phyloP scores from a whole-genome alignment of 2,888 invertebrate genomes.

The Helleia helle region DNA sequence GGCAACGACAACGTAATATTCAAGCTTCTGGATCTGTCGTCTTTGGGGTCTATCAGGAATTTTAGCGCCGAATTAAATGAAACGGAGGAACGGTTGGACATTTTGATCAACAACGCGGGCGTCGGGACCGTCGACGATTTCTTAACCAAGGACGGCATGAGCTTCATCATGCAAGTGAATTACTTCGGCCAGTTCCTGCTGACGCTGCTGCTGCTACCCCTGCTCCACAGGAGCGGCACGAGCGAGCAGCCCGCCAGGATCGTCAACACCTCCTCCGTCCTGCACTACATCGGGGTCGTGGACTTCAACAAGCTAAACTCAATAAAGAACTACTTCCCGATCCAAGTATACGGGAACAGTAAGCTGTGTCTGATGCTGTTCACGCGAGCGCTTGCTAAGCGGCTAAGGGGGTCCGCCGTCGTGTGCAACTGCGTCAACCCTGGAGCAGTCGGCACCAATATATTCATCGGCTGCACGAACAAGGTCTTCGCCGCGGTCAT shows the following conservation, averaged over 20 bases:
- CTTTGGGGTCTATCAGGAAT: conserved; percentile 81
- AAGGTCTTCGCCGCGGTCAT: conserved; percentile 69
- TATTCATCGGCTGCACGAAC: conserved; percentile 78
- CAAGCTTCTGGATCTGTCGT: conserved; percentile 82
- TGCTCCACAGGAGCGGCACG: conserved; percentile 74
- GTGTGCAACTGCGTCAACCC: conserved; percentile 89
- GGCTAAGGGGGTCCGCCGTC: conserved; percentile 76
- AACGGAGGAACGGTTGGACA: conserved; percentile 82
- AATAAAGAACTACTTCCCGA: conserved; percentile 61
- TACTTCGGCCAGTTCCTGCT: conserved; percentile 94
- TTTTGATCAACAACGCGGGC: conserved; percentile 93
- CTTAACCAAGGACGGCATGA: conserved; percentile 85
- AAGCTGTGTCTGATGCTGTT: conserved; percentile 84
- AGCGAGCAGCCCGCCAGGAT: conserved; percentile 80
- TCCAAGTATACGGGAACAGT: conserved; percentile 69
- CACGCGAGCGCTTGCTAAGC: conserved; percentile 80
- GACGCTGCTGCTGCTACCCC: conserved; percentile 88
- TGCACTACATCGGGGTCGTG: conserved; percentile 79
- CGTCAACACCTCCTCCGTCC: conserved; percentile 83
- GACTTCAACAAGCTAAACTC: conserved; percentile 81
- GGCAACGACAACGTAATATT: conserved; percentile 80
- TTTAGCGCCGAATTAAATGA: conserved; percentile 85
- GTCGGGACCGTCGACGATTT: conserved; percentile 76
- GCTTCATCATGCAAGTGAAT: conserved; percentile 93
- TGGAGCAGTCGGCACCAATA: conserved; percentile 86